These are phyloP conservation scores for Canis aureus DNA, from an alignment of 2,113 vertebrate species.

Conservation along the genomic window DNA sequence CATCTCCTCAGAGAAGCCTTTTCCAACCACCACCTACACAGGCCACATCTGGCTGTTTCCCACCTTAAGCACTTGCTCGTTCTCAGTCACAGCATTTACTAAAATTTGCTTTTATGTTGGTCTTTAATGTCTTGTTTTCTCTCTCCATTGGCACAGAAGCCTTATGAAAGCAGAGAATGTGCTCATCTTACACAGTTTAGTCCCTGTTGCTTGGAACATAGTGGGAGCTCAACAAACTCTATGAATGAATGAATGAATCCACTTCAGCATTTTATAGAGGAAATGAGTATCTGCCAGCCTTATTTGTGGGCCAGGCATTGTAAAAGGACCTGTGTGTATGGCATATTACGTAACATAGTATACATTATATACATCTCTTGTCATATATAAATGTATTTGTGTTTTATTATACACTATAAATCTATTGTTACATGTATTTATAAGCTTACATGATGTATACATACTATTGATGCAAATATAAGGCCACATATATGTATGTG, in stretches of 20 bases:
- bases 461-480: neutral
- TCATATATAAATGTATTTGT: neutral
- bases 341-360: neutral
- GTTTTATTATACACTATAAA: neutral
- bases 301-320: neutral
- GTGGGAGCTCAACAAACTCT: neutral
- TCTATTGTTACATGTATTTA: neutral
- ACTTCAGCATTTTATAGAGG: neutral
- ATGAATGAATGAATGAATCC: neutral
- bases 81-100: neutral
- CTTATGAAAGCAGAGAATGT: neutral
- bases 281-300: neutral
- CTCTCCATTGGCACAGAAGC: neutral
- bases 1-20: neutral
- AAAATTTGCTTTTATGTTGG: neutral
- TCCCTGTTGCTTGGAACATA: neutral
- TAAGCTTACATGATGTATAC: neutral
- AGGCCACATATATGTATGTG: neutral
- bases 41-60: neutral
- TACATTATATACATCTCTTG: neutral
- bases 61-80: neutral
- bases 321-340: neutral
- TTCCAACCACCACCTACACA: neutral
- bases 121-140: neutral
- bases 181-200: neutral